Evolutionary conservation across 2,113 vertebrate species (phyloP).

Genomic region (Thryonomys swinderianus): DNA sequence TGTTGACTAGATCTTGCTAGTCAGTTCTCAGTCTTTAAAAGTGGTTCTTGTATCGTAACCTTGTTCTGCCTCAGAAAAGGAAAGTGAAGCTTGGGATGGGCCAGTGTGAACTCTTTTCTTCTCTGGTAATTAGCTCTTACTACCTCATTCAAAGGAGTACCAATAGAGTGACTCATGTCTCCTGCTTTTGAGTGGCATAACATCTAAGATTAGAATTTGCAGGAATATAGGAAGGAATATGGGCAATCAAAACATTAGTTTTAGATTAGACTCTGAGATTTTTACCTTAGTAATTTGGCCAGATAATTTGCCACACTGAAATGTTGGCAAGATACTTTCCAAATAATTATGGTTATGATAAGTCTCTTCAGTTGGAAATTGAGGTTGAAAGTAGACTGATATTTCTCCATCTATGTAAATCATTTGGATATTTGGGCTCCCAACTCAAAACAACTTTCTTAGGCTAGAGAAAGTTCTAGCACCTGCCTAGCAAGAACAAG

Average conservation of each 20-base stretch:
- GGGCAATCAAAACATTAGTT: conserved; percentile 45
- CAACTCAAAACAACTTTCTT: conserved; percentile 22
- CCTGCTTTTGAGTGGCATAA: conserved; percentile 46
- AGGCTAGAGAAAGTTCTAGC: too few relatives aligned
- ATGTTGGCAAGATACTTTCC: conserved; percentile 45
- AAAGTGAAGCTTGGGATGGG: conserved; percentile 18
- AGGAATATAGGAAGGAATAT: conserved; percentile 14
- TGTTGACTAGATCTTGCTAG: not conserved
- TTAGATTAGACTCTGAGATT: conserved; percentile 50
- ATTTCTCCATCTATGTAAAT: conserved; percentile 19
- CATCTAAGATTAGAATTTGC: conserved; percentile 38
- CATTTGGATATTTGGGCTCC: conserved; percentile 36
- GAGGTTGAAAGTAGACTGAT: conserved; percentile 36
- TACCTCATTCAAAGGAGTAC: conserved; percentile 38
- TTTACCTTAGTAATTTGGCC: conserved; percentile 6
- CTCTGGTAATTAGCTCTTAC: not conserved
- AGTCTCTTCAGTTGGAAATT: conserved; percentile 15
- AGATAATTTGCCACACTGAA: not conserved
- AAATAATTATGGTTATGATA: conserved; percentile 53
- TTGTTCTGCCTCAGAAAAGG: conserved; percentile 15
- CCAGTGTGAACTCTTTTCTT: not conserved
- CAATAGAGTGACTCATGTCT: not conserved
- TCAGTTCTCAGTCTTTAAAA: conserved; percentile 20
- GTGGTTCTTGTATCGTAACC: not conserved
- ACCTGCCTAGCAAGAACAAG: too few relatives aligned